phyloP scores from a whole-genome alignment of 2,797 vertebrate genomes.

The Ptychobarbus kaznakovi region DNA sequence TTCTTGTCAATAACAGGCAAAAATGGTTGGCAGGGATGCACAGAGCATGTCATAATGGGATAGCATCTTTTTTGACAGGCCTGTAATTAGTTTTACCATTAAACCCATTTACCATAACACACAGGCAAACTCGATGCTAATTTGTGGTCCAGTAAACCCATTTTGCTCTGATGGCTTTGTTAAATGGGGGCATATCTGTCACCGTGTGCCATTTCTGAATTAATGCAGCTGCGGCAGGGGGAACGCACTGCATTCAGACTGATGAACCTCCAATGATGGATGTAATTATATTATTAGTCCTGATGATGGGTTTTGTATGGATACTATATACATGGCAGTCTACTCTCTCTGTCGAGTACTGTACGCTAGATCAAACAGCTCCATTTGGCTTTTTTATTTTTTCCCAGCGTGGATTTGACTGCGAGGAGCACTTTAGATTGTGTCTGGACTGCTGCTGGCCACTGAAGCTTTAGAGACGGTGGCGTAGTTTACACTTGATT shows the following conservation, averaged over 20 bases:
- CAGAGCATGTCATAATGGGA: slow-evolving; percentile 10
- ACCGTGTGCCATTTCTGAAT: slow-evolving; percentile 27
- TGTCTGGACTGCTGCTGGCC: slow-evolving; percentile 18
- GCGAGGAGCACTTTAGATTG: slow-evolving; percentile 42
- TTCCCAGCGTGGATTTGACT: not conserved
- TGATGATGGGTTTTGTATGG: slow-evolving; percentile 55
- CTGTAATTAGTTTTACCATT: slow-evolving; percentile 44
- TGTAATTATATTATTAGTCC: slow-evolving; percentile 61
- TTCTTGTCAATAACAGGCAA: slow-evolving; percentile 4
- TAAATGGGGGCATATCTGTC: slow-evolving; percentile 44
- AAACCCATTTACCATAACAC: slow-evolving; percentile 36
- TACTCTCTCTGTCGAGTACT: slow-evolving; percentile 28
- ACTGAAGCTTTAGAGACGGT: slow-evolving; percentile 50
- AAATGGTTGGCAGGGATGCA: not conserved
- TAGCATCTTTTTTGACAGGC: slow-evolving; percentile 9
- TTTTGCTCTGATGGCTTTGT: slow-evolving; percentile 42
- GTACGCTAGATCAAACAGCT: slow-evolving; percentile 31
- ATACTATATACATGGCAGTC: slow-evolving; percentile 26
- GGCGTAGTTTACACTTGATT: slow-evolving; percentile 72
- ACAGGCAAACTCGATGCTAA: not conserved
- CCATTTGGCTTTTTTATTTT: slow-evolving; percentile 30
- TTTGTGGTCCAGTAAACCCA: slow-evolving; percentile 41
- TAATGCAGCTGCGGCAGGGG: slow-evolving; percentile 33
- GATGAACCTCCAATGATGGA: slow-evolving; percentile 49
- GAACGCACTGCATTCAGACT: slow-evolving; percentile 10